phyloP scores from a whole-genome alignment of 2,888 invertebrate genomes.

The Eilema griseolum region DNA sequence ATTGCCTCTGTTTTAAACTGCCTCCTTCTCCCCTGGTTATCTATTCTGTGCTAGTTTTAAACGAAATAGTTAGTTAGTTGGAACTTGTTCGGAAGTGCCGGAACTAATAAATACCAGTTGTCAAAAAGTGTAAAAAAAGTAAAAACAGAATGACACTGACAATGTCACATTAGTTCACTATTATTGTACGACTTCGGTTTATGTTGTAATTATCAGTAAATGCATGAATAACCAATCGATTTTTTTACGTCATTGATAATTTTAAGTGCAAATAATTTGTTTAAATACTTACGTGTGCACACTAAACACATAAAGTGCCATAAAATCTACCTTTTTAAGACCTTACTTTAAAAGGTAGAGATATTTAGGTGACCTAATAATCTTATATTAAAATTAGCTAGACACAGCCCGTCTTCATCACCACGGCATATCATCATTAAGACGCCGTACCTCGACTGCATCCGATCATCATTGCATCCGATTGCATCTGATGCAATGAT shows the following conservation, averaged over 20 bases:
- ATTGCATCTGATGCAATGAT: no score
- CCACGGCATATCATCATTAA: no score
- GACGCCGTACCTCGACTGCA: no score
- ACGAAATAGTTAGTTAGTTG: no score
- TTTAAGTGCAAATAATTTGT: conserved; percentile 25
- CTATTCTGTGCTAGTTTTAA: no score
- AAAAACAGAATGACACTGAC: conserved; percentile 27
- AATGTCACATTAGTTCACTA: conserved; percentile 64
- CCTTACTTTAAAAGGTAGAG: not conserved
- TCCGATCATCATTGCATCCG: no score
- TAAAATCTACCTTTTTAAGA: conserved; percentile 7
- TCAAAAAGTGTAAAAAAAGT: not conserved
- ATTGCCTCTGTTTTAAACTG: no score
- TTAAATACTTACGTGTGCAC: conserved; percentile 10
- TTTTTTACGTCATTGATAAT: conserved; percentile 35
- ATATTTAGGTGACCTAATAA: no score
- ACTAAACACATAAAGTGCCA: not conserved
- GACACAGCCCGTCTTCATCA: no score
- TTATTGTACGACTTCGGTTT: conserved; percentile 34
- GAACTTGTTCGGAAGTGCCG: no score
- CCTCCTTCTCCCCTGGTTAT: no score
- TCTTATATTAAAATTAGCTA: no score
- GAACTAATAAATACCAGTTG: not conserved
- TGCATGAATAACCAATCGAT: conserved; percentile 20
- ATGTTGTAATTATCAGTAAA: conserved; percentile 37